phyloP scores from a whole-genome alignment of 92 coral and sea anemone genomes.

The Siderastrea siderea region DNA sequence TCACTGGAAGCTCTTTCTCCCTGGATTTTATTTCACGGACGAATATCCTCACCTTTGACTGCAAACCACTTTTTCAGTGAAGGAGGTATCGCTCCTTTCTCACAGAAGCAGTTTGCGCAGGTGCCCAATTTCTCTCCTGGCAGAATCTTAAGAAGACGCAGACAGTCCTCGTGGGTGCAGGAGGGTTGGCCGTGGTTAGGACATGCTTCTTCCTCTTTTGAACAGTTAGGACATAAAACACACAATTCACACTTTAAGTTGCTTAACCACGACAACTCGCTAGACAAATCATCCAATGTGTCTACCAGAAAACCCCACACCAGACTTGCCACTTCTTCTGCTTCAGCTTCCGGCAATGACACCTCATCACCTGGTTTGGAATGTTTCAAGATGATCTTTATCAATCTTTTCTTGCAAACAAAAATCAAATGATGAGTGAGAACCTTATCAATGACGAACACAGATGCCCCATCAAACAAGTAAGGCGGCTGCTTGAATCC shows the following conservation, averaged over 20 bases:
- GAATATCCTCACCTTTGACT: neutral
- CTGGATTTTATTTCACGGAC: neutral
- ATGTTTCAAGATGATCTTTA: slow-evolving; percentile 32
- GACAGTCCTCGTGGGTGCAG: neutral
- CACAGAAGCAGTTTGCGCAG: neutral
- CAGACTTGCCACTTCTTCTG: neutral
- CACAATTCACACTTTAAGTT: no score
- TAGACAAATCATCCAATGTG: neutral
- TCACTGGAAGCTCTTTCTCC: neutral
- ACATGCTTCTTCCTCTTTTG: neutral
- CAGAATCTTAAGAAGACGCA: neutral
- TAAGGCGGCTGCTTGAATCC: neutral
- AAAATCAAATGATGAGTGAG: slow-evolving; percentile 33
- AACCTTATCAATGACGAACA: slow-evolving; percentile 45
- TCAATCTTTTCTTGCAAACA: neutral
- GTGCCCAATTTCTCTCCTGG: neutral
- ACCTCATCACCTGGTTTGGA: no score
- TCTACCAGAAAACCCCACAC: neutral
- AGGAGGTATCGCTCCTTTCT: neutral
- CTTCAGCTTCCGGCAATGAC: neutral
- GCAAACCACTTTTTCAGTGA: neutral
- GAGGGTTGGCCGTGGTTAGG: neutral
- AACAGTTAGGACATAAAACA: neutral
- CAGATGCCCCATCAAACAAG: slow-evolving; percentile 25
- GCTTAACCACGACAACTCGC: neutral